Conservation (phyloP, 2,888 invertebrate genomes). For the Hydrotaea cyrtoneurina region DNA sequence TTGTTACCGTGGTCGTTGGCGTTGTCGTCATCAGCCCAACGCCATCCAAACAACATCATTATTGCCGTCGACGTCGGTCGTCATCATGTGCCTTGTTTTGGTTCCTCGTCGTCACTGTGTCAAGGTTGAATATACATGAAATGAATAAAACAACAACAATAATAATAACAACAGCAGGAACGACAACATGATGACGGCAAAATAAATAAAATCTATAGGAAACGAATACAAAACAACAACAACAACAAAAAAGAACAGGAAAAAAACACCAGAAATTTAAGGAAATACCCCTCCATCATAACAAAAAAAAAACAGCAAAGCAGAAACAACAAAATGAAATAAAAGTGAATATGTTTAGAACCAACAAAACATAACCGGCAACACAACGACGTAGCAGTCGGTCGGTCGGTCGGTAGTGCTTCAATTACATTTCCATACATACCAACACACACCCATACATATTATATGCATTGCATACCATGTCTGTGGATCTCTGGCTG, state of each 20-base stretch:
- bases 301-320: constrained; percentile 43
- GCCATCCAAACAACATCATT: background rate
- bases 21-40: background rate
- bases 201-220: constrained; percentile 41
- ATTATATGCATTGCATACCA: constrained; percentile 16
- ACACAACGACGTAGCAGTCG: constrained; percentile 33
- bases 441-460: constrained; percentile 12
- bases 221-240: constrained; percentile 45
- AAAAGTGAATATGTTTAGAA: constrained; percentile 61
- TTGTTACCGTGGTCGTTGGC: background rate
- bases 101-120: constrained; percentile 64
- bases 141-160: constrained; percentile 40
- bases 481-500: constrained; percentile 51
- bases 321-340: constrained; percentile 28
- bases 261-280: constrained; percentile 51
- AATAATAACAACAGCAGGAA: background rate
- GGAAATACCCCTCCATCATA: constrained; percentile 62
- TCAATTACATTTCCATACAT: constrained; percentile 25
- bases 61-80: constrained; percentile 45
- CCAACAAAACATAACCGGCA: constrained; percentile 46
- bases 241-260: constrained; percentile 46
- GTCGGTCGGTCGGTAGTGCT: constrained; percentile 38
- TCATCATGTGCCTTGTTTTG: constrained; percentile 56
- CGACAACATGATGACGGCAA: constrained; percentile 31
- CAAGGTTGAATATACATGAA: constrained; percentile 66